Conservation (phyloP, 2,888 invertebrate species). For the Parthenolecanium corni region DNA sequence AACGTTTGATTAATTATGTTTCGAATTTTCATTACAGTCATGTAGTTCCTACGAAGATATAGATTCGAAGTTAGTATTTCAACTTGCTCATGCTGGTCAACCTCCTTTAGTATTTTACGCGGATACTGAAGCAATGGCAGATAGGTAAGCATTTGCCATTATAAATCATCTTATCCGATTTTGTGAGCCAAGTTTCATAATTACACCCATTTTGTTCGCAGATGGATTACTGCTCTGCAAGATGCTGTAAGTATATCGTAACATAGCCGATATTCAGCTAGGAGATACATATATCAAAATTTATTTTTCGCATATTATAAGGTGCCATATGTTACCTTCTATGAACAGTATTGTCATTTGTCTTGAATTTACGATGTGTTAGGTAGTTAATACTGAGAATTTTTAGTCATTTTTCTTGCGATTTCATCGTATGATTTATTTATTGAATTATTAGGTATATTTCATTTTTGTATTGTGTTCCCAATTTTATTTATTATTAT, state of each 20-base stretch:
- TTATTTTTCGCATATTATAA: not conserved
- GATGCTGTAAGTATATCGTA: constrained; percentile 35
- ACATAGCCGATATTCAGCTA: too few species aligned
- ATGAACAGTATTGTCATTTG: constrained; percentile 17
- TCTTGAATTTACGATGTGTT: not conserved
- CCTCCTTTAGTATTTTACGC: constrained; percentile 41
- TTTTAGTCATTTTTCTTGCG: too few species aligned
- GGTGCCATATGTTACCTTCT: constrained; percentile 28
- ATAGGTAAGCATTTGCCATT: constrained; percentile 37
- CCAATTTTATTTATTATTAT: not conserved
- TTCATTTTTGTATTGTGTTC: constrained; percentile 7
- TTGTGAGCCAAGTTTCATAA: too few species aligned
- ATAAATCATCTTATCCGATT: constrained; percentile 7
- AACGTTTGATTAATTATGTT: too few species aligned
- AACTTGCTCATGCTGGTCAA: constrained; percentile 41
- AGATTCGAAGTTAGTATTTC: constrained; percentile 41
- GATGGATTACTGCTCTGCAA: constrained; percentile 36
- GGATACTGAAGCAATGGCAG: constrained; percentile 38
- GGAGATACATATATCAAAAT: not conserved
- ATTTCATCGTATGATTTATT: not conserved
- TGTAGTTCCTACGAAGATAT: constrained; percentile 38
- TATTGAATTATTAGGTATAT: not conserved
- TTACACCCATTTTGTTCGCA: too few species aligned
- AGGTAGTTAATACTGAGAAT: too few species aligned
- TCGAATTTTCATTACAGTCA: not conserved